Conservation (phyloP, 1,140 invertebrate genomes). For the Aphelenchoides fujianensis region DNA sequence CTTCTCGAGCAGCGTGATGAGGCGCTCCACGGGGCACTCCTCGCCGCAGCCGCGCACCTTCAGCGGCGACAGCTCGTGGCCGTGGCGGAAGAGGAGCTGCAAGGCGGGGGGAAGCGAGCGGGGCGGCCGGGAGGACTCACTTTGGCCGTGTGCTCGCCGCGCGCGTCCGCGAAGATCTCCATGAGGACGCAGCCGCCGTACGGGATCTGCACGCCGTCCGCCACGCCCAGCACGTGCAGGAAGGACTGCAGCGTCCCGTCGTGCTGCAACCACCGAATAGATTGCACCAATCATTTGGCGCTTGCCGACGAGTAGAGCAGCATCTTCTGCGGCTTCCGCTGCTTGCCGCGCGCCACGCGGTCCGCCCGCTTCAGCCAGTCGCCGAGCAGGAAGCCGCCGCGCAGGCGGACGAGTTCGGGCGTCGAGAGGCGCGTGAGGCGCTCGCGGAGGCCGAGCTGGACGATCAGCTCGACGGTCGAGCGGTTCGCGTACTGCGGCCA, state of each 20-base stretch:
- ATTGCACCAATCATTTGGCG: background rate
- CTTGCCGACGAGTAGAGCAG: slow-evolving; percentile 29
- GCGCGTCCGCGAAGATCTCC: slow-evolving; percentile 13
- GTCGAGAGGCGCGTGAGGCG: slow-evolving; percentile 17
- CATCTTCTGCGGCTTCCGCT: slow-evolving; percentile 28
- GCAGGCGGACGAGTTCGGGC: slow-evolving; percentile 13
- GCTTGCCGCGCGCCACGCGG: slow-evolving; percentile 9
- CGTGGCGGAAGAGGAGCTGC: background rate
- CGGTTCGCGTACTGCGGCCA: slow-evolving; percentile 9
- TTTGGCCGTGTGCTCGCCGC: background rate
- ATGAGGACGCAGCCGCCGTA: slow-evolving; percentile 32
- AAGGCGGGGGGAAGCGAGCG: background rate
- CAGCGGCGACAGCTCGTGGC: background rate
- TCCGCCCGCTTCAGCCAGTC: slow-evolving; percentile 17
- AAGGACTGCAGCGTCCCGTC: slow-evolving; percentile 25
- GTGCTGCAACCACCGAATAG: too few relatives aligned
- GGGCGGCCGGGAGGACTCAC: background rate
- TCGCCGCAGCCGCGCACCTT: background rate
- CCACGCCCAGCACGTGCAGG: slow-evolving; percentile 22
- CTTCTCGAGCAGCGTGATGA: background rate
- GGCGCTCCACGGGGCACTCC: background rate
- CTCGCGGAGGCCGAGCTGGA: slow-evolving; percentile 18
- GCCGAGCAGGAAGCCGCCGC: slow-evolving; percentile 24
- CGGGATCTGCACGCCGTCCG: slow-evolving; percentile 23
- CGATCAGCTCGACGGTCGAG: too few relatives aligned